Evolutionary conservation across 2,797 vertebrate species (phyloP), one percentile per base, ranked within the genome.

Genomic region (Fundulus diaphanus): DNA sequence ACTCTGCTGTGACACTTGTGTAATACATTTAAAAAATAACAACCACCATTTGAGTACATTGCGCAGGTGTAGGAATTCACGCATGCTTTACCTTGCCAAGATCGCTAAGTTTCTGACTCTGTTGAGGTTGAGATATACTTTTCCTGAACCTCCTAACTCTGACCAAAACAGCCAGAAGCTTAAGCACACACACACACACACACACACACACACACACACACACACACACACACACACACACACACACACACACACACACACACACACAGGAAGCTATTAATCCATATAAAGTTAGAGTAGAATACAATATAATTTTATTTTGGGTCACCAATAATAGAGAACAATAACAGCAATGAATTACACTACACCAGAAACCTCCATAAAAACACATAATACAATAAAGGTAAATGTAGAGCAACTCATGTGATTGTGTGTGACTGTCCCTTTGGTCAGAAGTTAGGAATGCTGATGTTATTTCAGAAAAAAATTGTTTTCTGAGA

Each of bases 1-100:
- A 52, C 65, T 48, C 75, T n/a, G 61, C 35, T 65, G 33, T 37
- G 5, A 74, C 59, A 72, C 37, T 8, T 54, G 40, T 59, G 66
- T 68, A 11, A 35, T 9, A 61, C 7, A 61, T 35, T 44, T 1
- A 44, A 44, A 66, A 42, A 65, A 40, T 8, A n/a, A 66, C 9
- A 65, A 65, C 35, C 42, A 12, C 42, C 6, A 27, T 66, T 66
- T 66, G 37, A 42, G 22, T 42, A 42, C 37, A 42, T 42, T 66
- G 63, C 63, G 37, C 59, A 35, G 33, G 59, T 18, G 59, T 7
- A 66, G 24, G 37, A 42, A 27, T 66, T 24, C 63, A 66, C 11
- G 8, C 22, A 16, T 44, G 24, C 6, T 42, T n/a, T 66, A 44
- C 24, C 12, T 16, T 27, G 24, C 15, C 13, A 44, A 27, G 37